phyloP scores from a whole-genome alignment of 1,140 invertebrate species.

The Penaeus vannamei region DNA sequence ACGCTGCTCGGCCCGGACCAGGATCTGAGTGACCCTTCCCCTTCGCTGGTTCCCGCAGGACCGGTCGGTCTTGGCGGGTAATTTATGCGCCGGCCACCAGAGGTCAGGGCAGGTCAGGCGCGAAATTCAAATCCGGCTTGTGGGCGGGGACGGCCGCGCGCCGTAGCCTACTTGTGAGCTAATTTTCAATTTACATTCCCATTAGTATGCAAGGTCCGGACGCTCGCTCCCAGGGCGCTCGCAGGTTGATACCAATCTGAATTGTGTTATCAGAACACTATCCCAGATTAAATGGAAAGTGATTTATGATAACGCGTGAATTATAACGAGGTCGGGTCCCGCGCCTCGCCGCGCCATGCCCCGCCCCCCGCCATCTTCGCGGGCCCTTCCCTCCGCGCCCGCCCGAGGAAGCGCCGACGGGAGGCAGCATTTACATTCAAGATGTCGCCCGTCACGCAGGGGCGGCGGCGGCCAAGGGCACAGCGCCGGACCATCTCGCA shows the following conservation, averaged over 20 bases:
- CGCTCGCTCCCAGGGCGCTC: not conserved
- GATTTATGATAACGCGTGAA: not conserved
- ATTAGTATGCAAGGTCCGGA: conserved; percentile 2
- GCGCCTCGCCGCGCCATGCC: no score
- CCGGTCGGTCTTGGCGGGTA: conserved; percentile 34
- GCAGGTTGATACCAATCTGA: conserved; percentile 11
- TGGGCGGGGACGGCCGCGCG: not conserved
- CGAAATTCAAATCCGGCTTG: conserved; percentile 57
- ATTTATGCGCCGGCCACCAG: conserved; percentile 54
- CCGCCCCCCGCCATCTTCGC: no score
- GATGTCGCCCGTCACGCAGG: no score
- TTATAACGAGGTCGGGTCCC: no score
- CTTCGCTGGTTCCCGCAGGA: not conserved
- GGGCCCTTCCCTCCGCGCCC: no score
- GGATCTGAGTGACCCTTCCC: conserved; percentile 34
- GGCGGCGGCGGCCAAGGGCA: no score
- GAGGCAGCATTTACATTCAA: no score
- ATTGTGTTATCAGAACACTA: not conserved
- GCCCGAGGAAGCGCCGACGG: no score
- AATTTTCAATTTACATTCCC: conserved; percentile 50
- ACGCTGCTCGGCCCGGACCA: not conserved
- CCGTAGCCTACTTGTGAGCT: conserved; percentile 42
- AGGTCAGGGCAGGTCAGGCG: conserved; percentile 58
- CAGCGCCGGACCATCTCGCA: no score
- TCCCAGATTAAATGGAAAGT: not conserved